phyloP scores from a whole-genome alignment of 2,888 invertebrate species.

The Isotomurus palustris region DNA sequence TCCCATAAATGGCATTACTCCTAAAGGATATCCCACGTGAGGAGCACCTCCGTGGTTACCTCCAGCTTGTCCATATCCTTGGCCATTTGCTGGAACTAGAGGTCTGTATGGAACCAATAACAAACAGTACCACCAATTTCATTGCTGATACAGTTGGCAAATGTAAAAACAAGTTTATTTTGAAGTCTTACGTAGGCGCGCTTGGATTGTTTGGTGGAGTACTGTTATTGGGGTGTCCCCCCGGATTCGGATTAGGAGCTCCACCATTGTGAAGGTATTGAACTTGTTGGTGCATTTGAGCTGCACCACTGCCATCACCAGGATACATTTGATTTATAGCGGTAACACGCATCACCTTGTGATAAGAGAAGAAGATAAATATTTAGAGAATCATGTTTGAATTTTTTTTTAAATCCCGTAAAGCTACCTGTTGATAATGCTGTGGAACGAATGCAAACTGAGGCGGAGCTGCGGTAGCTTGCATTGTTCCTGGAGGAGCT shows the following conservation, averaged over 20 bases:
- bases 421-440: slow-evolving; percentile 25
- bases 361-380: too few relatives aligned
- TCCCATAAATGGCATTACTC: slow-evolving; percentile 31
- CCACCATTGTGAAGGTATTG: slow-evolving; percentile 39
- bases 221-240: slow-evolving; percentile 38
- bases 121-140: neutral
- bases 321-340: slow-evolving; percentile 6
- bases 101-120: slow-evolving; percentile 13
- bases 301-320: slow-evolving; percentile 33
- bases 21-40: slow-evolving; percentile 26
- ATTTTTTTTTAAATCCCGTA: too few relatives aligned
- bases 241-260: slow-evolving; percentile 31
- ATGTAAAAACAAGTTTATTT: neutral
- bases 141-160: neutral
- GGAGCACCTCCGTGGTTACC: slow-evolving; percentile 31
- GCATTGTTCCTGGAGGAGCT: slow-evolving; percentile 74
- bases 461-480: slow-evolving; percentile 53
- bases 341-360: too few relatives aligned
- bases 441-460: slow-evolving; percentile 49
- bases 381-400: too few relatives aligned
- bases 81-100: slow-evolving; percentile 41
- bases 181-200: slow-evolving; percentile 5
- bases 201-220: slow-evolving; percentile 33
- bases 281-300: slow-evolving; percentile 41
- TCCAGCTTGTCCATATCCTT: slow-evolving; percentile 38